These are phyloP conservation scores for Prochilodus magdalenae DNA, from an alignment of 2,113 vertebrate species.

Conservation along the genomic window DNA sequence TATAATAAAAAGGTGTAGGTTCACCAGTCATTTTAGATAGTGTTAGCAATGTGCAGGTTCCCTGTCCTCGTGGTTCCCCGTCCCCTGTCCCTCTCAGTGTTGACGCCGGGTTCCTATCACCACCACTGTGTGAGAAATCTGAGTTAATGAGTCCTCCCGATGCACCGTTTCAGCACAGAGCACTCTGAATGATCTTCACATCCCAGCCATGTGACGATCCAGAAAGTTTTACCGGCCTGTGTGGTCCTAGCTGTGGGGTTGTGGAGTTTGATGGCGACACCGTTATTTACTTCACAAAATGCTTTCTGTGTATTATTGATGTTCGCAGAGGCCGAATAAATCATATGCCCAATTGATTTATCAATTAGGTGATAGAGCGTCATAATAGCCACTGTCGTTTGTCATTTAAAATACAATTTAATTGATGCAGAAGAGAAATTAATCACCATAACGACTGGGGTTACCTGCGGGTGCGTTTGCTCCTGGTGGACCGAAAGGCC, in stretches of 20 bases:
- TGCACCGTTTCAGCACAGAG: too few relatives aligned
- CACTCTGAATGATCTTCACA: too few relatives aligned
- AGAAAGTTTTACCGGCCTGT: too few relatives aligned
- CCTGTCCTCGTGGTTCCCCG: too few relatives aligned
- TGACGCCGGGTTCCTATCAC: too few relatives aligned
- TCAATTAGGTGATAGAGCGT: conserved; percentile 73
- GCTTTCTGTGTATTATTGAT: conserved; percentile 65
- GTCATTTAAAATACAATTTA: conserved; percentile 76
- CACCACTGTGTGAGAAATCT: too few relatives aligned
- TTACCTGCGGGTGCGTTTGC: conserved; percentile 57
- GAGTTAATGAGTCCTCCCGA: too few relatives aligned
- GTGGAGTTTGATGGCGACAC: background rate
- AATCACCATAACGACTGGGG: conserved; percentile 71
- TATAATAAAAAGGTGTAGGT: too few relatives aligned
- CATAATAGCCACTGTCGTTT: conserved; percentile 74
- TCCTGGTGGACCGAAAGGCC: conserved; percentile 39
- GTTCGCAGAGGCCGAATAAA: conserved; percentile 68
- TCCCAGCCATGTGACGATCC: too few relatives aligned
- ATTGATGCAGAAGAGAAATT: conserved; percentile 73
- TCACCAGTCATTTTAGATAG: too few relatives aligned
- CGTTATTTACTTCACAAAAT: conserved; percentile 2
- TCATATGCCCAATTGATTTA: conserved; percentile 74
- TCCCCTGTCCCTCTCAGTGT: too few relatives aligned
- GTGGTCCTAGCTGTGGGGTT: background rate
- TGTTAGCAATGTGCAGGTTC: too few relatives aligned